Percentiles rank a stretch among this genome's conserved stretches.
Conservation (phyloP, 2,888 invertebrate genomes). For the Plebejus anna region DNA sequence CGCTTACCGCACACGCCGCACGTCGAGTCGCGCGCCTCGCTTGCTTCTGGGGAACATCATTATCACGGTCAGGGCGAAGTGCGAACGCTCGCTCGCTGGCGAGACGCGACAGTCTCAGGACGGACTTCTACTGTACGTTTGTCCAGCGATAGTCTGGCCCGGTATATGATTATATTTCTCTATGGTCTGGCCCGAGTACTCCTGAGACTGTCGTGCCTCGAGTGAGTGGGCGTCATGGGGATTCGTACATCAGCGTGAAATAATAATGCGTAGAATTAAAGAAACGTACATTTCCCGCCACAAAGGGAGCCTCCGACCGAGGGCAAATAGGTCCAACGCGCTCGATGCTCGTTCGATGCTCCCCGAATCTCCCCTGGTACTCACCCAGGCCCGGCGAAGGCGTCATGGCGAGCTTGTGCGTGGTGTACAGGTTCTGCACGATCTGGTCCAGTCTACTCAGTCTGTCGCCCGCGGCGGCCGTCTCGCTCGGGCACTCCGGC, state of each 20-base stretch:
- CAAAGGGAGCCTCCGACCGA: too few relatives aligned
- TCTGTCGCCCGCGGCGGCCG: constrained; percentile 51
- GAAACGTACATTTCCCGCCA: too few relatives aligned
- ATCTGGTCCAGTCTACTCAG: constrained; percentile 71
- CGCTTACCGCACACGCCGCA: constrained; percentile 93
- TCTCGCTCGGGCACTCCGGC: constrained; percentile 33
- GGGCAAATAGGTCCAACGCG: too few relatives aligned
- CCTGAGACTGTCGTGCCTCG: too few relatives aligned
- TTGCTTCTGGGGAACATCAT: constrained; percentile 43
- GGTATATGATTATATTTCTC: too few relatives aligned
- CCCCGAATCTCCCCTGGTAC: neutral
- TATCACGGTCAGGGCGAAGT: neutral
- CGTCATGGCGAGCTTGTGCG: constrained; percentile 60
- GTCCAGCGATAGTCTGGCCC: neutral
- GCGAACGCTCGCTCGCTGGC: too few relatives aligned
- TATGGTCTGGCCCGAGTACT: too few relatives aligned
- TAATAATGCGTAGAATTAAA: too few relatives aligned
- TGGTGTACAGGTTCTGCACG: constrained; percentile 70
- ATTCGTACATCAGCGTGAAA: neutral
- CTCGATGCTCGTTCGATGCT: too few relatives aligned
- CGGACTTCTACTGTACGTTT: too few relatives aligned
- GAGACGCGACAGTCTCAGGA: too few relatives aligned
- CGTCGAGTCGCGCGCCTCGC: constrained; percentile 76
- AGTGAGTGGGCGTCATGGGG: neutral
- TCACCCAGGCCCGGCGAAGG: constrained; percentile 44